Percentiles rank a stretch among this genome's conserved stretches.
phyloP scores from a whole-genome alignment of 2,797 vertebrate species.

The Hipposideros larvatus region DNA sequence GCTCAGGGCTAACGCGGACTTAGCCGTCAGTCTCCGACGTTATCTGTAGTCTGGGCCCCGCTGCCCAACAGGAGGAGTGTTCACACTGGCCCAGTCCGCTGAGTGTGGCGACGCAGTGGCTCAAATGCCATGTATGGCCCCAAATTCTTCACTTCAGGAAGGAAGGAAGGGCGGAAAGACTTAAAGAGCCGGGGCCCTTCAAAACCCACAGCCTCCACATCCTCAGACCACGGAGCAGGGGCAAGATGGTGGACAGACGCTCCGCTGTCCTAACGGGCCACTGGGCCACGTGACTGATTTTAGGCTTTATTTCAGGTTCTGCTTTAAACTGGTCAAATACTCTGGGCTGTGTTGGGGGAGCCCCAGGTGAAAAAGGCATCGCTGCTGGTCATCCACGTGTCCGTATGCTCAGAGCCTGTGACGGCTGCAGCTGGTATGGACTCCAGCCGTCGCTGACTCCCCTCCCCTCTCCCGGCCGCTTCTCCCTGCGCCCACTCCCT shows the following conservation, averaged over 20 bases:
- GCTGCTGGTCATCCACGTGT: rapidly evolving
- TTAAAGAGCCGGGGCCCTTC: not conserved
- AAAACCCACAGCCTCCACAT: rapidly evolving
- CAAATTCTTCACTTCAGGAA: not conserved
- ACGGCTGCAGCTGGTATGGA: not conserved
- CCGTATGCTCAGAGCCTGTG: not conserved
- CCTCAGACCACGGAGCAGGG: not conserved
- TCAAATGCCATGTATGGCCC: rapidly evolving
- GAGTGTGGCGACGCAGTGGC: rapidly evolving
- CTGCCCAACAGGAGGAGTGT: rapidly evolving
- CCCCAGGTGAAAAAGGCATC: rapidly evolving
- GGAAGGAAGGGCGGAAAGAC: not conserved
- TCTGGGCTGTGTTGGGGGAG: rapidly evolving
- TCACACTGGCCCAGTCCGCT: rapidly evolving
- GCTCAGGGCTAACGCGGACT: rapidly evolving
- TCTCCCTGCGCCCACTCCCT: not conserved
- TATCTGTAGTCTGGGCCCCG: not conserved
- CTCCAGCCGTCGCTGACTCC: not conserved
- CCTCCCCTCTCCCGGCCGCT: rapidly evolving
- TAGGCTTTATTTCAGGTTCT: not conserved
- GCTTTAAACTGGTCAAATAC: too few relatives aligned
- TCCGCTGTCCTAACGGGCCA: not conserved
- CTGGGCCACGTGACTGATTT: rapidly evolving
- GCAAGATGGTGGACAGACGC: too few relatives aligned
- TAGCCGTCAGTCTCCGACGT: rapidly evolving